phyloP scores from a whole-genome alignment of 30 jellyfish, hydroid and myxozoan species.

The Aurelia sp. region DNA sequence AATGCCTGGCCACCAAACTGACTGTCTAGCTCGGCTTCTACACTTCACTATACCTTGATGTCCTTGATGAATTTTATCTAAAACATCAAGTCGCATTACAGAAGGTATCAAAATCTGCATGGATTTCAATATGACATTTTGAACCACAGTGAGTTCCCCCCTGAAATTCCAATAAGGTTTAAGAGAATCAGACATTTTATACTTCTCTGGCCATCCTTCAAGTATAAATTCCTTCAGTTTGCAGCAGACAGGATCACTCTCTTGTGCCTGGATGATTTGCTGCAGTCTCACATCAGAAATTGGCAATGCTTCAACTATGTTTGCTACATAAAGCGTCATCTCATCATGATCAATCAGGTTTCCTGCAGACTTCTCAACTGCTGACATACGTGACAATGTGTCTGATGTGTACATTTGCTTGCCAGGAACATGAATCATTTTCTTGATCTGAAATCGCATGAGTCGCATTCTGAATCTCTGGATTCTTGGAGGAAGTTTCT shows the following conservation, averaged over 20 bases:
- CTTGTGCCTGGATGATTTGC: slow-evolving; percentile 30
- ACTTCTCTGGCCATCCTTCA: slow-evolving; percentile 56
- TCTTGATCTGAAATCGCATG: slow-evolving; percentile 54
- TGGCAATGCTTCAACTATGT: slow-evolving; percentile 32
- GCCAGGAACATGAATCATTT: slow-evolving; percentile 44
- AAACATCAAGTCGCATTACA: slow-evolving; percentile 45
- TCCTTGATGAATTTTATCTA: too few species aligned
- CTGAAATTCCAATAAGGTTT: neutral
- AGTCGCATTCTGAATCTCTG: slow-evolving; percentile 53
- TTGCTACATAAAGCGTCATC: slow-evolving; percentile 17
- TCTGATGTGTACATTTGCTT: slow-evolving; percentile 76
- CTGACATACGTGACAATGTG: slow-evolving; percentile 57
- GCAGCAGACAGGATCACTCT: slow-evolving; percentile 44
- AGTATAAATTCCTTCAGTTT: slow-evolving; percentile 30
- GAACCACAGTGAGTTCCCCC: slow-evolving; percentile 33
- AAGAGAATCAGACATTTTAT: slow-evolving; percentile 47
- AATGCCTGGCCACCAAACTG: slow-evolving; percentile 70
- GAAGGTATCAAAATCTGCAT: slow-evolving; percentile 65
- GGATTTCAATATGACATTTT: slow-evolving; percentile 33
- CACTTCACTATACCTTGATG: too few species aligned
- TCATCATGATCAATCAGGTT: slow-evolving; percentile 53
- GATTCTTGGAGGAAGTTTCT: neutral
- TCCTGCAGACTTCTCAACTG: slow-evolving; percentile 25
- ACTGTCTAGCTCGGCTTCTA: slow-evolving; percentile 34
- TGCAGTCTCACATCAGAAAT: slow-evolving; percentile 61